Conservation (phyloP, 1,140 invertebrate genomes). For the Plodia interpunctella region DNA sequence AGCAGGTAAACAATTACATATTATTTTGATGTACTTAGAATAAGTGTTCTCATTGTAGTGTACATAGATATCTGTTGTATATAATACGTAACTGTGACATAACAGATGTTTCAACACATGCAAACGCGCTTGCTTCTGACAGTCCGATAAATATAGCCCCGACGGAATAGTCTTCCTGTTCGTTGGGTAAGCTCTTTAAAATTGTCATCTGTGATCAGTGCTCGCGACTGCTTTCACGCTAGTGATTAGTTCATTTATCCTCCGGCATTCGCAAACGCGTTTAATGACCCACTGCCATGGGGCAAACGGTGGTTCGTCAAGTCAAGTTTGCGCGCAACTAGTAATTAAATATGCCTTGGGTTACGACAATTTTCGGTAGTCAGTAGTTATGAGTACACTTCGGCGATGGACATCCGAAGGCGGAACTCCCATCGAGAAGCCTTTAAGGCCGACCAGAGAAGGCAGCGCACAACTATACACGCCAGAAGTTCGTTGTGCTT, state of each 20-base stretch:
- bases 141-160: slow-evolving; percentile 68
- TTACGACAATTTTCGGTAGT: slow-evolving; percentile 30
- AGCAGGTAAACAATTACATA: slow-evolving; percentile 53
- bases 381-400: slow-evolving; percentile 66
- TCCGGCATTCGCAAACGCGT: slow-evolving; percentile 52
- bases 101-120: slow-evolving; percentile 55
- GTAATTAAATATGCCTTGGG: slow-evolving; percentile 43
- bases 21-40: slow-evolving; percentile 19
- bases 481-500: slow-evolving; percentile 88
- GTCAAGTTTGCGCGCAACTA: slow-evolving; percentile 27
- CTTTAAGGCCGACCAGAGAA: slow-evolving; percentile 77
- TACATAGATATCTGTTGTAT: slow-evolving; percentile 15
- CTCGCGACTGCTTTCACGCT: slow-evolving; percentile 66
- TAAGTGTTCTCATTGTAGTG: slow-evolving; percentile 14
- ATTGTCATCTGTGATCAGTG: slow-evolving; percentile 71
- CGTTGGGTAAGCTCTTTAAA: slow-evolving; percentile 70
- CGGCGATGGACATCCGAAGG: slow-evolving; percentile 81
- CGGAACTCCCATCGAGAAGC: slow-evolving; percentile 76
- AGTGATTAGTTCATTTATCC: slow-evolving; percentile 68
- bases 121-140: slow-evolving; percentile 62
- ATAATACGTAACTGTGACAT: slow-evolving; percentile 53
- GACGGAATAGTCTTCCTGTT: slow-evolving; percentile 61
- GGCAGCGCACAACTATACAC: slow-evolving; percentile 82
- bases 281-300: slow-evolving; percentile 42
- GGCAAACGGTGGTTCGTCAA: slow-evolving; percentile 24